Evolutionary conservation across 1,140 invertebrate species (phyloP), one percentile per base, ranked within the genome.

Genomic region (Elymnias hypermnestra): DNA sequence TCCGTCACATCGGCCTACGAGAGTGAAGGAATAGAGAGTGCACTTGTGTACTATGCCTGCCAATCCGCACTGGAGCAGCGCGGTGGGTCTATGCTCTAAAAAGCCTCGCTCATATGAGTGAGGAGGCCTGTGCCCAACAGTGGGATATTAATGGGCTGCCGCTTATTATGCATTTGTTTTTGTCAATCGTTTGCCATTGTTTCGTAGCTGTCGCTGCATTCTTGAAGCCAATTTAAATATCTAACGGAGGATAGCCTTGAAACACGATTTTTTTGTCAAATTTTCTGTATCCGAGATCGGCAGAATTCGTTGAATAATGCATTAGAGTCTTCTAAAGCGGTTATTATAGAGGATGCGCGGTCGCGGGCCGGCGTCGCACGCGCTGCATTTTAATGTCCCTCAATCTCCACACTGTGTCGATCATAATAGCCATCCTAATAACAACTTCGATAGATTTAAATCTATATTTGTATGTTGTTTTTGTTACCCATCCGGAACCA

Each of bases 381-480:
- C 72, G 74, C 77, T 77, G 77, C 72, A 84, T 84, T 61, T 65
- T 81, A 79, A 84, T 75, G 64, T 50, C 42, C 31, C 29, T 51
- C 62, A 72, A 75, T 77, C 65, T 72, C 51, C 49, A 36, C 64
- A 43, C 63, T 59, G 58, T 60, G 63, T 64, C 63, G 64, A 76
- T 72, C 70, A 67, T 58, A 72, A 70, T 72, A 74, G 65, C 71
- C 68, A 50, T 65, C 64, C 29, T 15, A 33, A 33, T 59, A 49
- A 52, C 44, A 52, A 67, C 65, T 72, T 67, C 48, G 57, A 69
- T 67, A 66, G 46, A 72, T 58, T 54, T 15, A 48, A 63, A 54
- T 60, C 44, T 52, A 60, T 65, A 76, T 74, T 66, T 57, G 56
- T 58, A 61, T 65, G 53, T 61, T 67, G 56, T 59, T 54, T 53